A percentile compares a stretch with the other conserved stretches of the same genome.
Conservation (phyloP, 2,113 vertebrate species). For the Crotalus horridus region DNA sequence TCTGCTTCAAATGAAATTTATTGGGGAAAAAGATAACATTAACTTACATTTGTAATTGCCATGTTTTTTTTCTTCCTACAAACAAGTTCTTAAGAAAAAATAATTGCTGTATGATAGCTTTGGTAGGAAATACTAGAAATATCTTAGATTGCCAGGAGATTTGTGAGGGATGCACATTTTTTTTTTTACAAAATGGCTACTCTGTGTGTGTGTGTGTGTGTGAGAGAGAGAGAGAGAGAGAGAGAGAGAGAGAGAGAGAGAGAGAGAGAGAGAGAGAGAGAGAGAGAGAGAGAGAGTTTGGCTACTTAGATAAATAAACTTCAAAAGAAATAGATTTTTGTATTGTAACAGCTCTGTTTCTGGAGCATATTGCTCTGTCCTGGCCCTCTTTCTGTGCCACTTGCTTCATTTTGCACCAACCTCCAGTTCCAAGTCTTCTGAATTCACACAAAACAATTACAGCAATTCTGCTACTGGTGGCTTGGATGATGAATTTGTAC, state of each 20-base stretch:
- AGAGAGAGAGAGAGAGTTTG: neutral
- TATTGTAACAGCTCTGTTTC: neutral
- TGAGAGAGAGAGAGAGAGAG: neutral
- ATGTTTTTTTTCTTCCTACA: neutral
- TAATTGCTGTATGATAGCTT: neutral
- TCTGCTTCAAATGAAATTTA: neutral
- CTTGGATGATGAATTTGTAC: slow-evolving; percentile 3
- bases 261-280: no score
- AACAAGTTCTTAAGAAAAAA: neutral
- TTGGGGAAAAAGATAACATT: neutral
- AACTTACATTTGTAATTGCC: neutral
- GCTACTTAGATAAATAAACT: no score
- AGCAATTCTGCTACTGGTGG: neutral
- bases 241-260: no score
- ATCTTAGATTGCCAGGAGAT: neutral
- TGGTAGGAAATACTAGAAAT: neutral
- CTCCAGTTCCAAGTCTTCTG: neutral
- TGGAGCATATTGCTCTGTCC: neutral
- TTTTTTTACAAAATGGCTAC: neutral
- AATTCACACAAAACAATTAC: neutral
- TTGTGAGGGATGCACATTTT: neutral
- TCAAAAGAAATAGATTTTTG: neutral
- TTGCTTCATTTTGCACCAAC: neutral
- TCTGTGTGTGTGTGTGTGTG: no score
- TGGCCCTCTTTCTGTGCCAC: neutral